Conservation (phyloP, 1,140 invertebrate species). For the Proctacanthus coquilletti region DNA sequence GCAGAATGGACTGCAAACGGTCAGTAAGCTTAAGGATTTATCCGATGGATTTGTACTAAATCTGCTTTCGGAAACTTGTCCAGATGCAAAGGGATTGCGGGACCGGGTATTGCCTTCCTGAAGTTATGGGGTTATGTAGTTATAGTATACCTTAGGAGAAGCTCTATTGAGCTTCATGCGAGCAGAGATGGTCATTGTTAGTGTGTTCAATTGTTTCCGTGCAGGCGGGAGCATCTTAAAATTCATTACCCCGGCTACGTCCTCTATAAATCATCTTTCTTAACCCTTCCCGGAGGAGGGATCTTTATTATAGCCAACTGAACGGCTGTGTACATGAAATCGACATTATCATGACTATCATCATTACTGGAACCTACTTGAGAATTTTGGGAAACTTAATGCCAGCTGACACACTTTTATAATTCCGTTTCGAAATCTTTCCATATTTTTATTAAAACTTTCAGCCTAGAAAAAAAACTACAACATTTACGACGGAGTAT, state of each 20-base stretch:
- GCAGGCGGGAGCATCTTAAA: neutral
- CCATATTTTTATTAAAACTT: neutral
- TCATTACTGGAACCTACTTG: too few relatives aligned
- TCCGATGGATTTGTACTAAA: neutral
- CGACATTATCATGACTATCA: too few relatives aligned
- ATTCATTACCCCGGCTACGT: neutral
- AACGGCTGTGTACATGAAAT: too few relatives aligned
- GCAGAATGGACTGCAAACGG: slow-evolving; percentile 1
- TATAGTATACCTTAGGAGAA: too few relatives aligned
- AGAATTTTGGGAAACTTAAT: too few relatives aligned
- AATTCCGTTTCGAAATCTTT: neutral
- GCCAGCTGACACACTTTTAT: neutral
- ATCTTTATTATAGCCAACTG: too few relatives aligned
- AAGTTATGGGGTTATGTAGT: too few relatives aligned
- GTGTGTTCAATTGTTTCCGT: neutral
- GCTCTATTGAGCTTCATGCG: too few relatives aligned
- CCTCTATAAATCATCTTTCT: neutral
- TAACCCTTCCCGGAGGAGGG: neutral
- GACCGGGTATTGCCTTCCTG: too few relatives aligned
- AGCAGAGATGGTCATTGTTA: too few relatives aligned
- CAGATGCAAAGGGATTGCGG: neutral
- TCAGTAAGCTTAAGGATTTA: slow-evolving; percentile 1
- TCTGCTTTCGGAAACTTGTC: neutral
- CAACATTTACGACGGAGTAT: too few relatives aligned
- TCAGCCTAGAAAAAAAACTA: too few relatives aligned